A percentile compares a stretch with the other conserved stretches of the same genome.
Conservation (phyloP, 2,888 invertebrate genomes). For the Caenorhabditis sp. region DNA sequence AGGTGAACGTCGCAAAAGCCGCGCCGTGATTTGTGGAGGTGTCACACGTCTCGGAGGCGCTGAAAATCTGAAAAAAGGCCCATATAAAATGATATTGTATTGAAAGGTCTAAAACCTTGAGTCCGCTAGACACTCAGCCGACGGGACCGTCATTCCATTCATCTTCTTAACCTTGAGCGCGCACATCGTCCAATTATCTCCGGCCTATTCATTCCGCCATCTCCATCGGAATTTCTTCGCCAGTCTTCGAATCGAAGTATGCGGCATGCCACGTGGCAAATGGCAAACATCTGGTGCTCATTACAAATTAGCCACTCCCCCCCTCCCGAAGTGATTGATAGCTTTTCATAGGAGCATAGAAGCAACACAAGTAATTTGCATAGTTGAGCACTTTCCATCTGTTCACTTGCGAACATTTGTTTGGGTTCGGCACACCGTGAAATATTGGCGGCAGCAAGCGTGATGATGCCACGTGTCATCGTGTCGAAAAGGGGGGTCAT, state of each 20-base stretch:
- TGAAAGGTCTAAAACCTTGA: too few relatives aligned
- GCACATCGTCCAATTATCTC: constrained; percentile 21
- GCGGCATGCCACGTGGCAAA: constrained; percentile 2
- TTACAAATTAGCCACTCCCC: background rate
- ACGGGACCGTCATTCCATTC: constrained; percentile 1
- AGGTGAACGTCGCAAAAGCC: too few relatives aligned
- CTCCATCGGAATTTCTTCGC: background rate
- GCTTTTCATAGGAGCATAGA: background rate
- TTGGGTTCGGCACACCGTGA: constrained; percentile 19
- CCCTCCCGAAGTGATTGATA: constrained; percentile 1
- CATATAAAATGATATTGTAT: too few relatives aligned
- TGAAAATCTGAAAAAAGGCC: too few relatives aligned
- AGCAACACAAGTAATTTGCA: constrained; percentile 18
- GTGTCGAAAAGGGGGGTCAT: too few relatives aligned
- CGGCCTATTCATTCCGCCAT: constrained; percentile 22
- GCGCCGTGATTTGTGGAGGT: too few relatives aligned
- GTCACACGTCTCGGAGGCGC: too few relatives aligned
- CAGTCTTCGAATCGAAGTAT: background rate
- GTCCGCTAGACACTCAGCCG: too few relatives aligned
- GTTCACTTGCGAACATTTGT: constrained; percentile 16
- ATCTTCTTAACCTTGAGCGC: constrained; percentile 21
- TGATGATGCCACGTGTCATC: too few relatives aligned
- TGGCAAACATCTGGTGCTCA: too few relatives aligned
- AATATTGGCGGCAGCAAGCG: background rate
- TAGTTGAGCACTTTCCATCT: constrained; percentile 34